Evolutionary conservation across 2,113 vertebrate species (phyloP).

Genomic region (Pangasianodon hypophthalmus): DNA sequence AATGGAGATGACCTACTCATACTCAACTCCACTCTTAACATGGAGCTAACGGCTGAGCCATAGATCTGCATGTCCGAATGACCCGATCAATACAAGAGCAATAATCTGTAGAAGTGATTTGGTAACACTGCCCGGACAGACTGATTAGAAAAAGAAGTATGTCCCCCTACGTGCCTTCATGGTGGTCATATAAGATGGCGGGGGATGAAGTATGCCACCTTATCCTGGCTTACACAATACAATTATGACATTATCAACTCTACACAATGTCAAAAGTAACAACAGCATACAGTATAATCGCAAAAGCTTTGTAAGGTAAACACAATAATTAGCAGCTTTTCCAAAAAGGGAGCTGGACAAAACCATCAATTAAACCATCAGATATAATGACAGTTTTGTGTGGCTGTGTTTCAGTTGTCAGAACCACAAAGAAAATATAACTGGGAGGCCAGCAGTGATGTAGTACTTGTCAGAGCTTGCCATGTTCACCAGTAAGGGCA

Average conservation of each 20-base stretch:
- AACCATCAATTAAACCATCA: constrained; percentile 41
- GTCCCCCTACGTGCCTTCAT: constrained; percentile 11
- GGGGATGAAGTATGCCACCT: constrained; percentile 5
- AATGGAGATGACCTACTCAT: background rate
- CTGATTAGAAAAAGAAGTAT: constrained; percentile 54
- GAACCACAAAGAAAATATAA: constrained; percentile 27
- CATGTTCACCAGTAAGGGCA: constrained; percentile 43
- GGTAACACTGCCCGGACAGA: constrained; percentile 22
- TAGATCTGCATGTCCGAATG: constrained; percentile 45
- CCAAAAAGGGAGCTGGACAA: background rate
- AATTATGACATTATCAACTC: background rate
- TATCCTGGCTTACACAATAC: background rate
- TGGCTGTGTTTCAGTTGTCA: constrained; percentile 20
- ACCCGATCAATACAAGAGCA: constrained; percentile 47
- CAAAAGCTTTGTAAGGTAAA: constrained; percentile 11
- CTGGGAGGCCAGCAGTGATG: constrained; percentile 18
- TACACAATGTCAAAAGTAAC: constrained; percentile 2
- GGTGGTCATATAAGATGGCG: background rate
- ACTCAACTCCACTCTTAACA: background rate
- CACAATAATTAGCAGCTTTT: constrained; percentile 22
- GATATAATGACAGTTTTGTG: constrained; percentile 44
- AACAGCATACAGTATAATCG: constrained; percentile 12
- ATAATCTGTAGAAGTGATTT: constrained; percentile 45
- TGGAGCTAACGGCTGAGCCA: constrained; percentile 6
- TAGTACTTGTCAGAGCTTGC: constrained; percentile 45